phyloP scores from a whole-genome alignment of 2,797 vertebrate species.

The Myotis pilosus region DNA sequence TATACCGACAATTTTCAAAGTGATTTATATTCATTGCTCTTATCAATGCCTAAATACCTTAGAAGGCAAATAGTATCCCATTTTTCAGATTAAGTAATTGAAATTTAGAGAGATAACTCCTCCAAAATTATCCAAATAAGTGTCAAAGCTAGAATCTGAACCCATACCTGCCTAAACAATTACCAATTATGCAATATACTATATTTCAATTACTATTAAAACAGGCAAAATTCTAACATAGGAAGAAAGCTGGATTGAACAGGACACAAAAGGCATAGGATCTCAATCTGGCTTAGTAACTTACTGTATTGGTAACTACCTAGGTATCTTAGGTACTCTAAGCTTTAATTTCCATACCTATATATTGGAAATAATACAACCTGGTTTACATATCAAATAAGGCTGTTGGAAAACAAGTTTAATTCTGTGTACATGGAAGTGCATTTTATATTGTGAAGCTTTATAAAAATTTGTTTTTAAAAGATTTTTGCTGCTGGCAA shows the following conservation, averaged over 20 bases:
- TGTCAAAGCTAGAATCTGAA: background rate
- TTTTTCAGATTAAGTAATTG: background rate
- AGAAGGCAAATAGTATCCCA: conserved; percentile 12
- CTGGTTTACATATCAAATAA: background rate
- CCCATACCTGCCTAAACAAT: background rate
- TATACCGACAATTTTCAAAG: background rate
- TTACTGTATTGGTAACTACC: background rate
- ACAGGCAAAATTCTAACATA: background rate
- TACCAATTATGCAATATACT: background rate
- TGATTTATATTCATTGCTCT: background rate
- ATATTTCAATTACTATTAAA: background rate
- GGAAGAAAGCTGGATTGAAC: background rate
- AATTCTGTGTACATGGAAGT: background rate
- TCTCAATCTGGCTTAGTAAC: background rate
- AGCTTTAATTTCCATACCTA: background rate
- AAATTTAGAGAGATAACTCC: background rate
- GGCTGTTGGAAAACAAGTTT: background rate
- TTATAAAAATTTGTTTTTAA: background rate
- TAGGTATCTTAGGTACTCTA: background rate
- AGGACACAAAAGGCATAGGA: background rate
- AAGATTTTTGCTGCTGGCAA: background rate
- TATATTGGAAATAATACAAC: background rate
- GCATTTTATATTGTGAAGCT: background rate
- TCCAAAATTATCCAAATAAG: background rate
- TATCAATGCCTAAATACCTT: background rate